Evolutionary conservation across 2,113 vertebrate species (phyloP).

Genomic region (Gasterosteus aculeatus): DNA sequence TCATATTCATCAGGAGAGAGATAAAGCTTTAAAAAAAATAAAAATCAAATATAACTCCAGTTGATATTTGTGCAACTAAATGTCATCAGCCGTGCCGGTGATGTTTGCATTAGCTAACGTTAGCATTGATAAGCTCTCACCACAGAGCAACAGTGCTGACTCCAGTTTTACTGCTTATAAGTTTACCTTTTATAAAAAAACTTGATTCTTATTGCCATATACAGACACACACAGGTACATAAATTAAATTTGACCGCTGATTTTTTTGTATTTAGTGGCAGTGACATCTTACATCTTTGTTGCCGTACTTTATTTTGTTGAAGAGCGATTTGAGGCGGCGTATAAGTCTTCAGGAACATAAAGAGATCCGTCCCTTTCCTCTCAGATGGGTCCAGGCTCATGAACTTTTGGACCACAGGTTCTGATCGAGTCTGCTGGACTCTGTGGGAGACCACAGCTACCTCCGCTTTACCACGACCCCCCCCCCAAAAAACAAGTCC

Average conservation of each 20-base stretch:
- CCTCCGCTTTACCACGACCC: not conserved
- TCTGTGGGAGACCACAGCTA: slow-evolving; percentile 15
- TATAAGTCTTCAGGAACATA: not conserved
- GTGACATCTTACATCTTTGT: too few species aligned
- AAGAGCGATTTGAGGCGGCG: not conserved
- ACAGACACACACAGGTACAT: not conserved
- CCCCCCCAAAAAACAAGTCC: slow-evolving; percentile 5
- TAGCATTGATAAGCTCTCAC: not conserved
- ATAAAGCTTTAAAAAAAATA: too few species aligned
- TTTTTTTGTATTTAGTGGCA: not conserved
- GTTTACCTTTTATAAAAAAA: not conserved
- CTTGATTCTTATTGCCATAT: not conserved
- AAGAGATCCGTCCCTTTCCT: slow-evolving; percentile 13
- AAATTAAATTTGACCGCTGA: not conserved
- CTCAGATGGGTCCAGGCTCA: slow-evolving; percentile 8
- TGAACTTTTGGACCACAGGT: slow-evolving; percentile 16
- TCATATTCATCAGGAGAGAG: not conserved
- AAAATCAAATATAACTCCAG: not conserved
- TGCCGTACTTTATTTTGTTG: too few species aligned
- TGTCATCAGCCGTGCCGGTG: not conserved
- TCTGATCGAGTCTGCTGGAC: slow-evolving; percentile 22
- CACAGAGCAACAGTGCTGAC: not conserved
- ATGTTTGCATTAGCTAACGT: not conserved
- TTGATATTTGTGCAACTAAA: not conserved
- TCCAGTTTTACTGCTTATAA: not conserved